Evolutionary conservation across 2,888 invertebrate genomes (phyloP), one percentile per base, ranked within the genome.

Genomic region (Polydrusus tereticollis): DNA sequence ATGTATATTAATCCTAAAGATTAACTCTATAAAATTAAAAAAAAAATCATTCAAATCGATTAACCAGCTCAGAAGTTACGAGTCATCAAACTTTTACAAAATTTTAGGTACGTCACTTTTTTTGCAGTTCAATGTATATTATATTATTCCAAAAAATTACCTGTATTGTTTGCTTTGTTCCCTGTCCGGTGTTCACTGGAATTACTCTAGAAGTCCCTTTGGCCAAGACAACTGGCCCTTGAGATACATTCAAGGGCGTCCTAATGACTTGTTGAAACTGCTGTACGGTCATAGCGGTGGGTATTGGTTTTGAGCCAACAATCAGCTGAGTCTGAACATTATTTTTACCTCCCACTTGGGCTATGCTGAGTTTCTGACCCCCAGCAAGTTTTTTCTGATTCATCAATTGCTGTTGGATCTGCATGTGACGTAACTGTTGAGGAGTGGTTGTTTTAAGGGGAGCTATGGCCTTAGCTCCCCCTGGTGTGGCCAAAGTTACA

Each of bases 261-360:
- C 85, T 78, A 59, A 85, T 84, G 10, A 92, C 91, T 81, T 93
- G 93, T 74, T 93, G 92, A 47, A 93, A 88, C 80, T 93, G 93
- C 77, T 93, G 93, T 70, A 93, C 90, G 0, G 92, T 92, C 83
- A 93, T 89, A 0, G 90, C 89, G 0, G 89, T 87, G 0, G 90
- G 88, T 36, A 90, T 76, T 1, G 88, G 87, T 77, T 90, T 90
- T 5, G 78, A 73, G 58, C 90, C 89, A 2, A 94, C 92, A 60
- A 94, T 91, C 71, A 94, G 85, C 78, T 92, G 92, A 0, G 92
- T 89, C 21, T 90, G 89, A 2, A 89, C 87, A 4, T 89, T 89
- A 64, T 84, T 83, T 77, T 86, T 86, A 47, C 83, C 83, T 4
- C 83, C 78, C 41, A 84, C 84, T 79, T 89, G 89, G 0, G 88